These are phyloP conservation scores for Danio jaintianensis DNA, from an alignment of 2,797 vertebrate genomes.

Conservation along the genomic window DNA sequence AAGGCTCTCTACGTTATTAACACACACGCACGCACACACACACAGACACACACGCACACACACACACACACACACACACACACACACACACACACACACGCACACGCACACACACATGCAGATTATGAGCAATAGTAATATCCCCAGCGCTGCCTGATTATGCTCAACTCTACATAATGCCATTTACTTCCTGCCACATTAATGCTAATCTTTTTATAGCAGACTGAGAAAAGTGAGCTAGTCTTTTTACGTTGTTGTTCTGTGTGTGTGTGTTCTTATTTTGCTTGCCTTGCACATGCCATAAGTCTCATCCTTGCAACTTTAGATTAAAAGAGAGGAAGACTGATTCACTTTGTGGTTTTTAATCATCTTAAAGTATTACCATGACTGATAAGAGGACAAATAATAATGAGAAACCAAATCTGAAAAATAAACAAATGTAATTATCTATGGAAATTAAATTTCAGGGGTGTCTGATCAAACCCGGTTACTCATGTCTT, in stretches of 20 bases:
- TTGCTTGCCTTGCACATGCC: slow-evolving; percentile 22
- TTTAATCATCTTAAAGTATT: slow-evolving; percentile 62
- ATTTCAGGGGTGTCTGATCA: slow-evolving; percentile 34
- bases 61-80: slow-evolving; percentile 8
- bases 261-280: slow-evolving; percentile 36
- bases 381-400: slow-evolving; percentile 59
- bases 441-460: slow-evolving; percentile 61
- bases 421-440: slow-evolving; percentile 60
- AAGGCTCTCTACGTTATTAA: slow-evolving; percentile 43
- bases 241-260: slow-evolving; percentile 12
- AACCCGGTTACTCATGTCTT: slow-evolving; percentile 17
- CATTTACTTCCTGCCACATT: slow-evolving; percentile 64
- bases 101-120: slow-evolving; percentile 1
- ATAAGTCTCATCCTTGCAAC: slow-evolving; percentile 36
- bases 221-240: slow-evolving; percentile 45
- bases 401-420: slow-evolving; percentile 60
- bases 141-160: slow-evolving; percentile 51
- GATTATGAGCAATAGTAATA: slow-evolving; percentile 45
- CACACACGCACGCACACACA: slow-evolving; percentile 24
- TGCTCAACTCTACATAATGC: slow-evolving; percentile 61
- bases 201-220: slow-evolving; percentile 66
- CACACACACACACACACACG: slow-evolving; percentile 18
- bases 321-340: slow-evolving; percentile 55
- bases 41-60: slow-evolving; percentile 22
- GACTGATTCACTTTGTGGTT: slow-evolving; percentile 54